phyloP scores from a whole-genome alignment of 2,113 vertebrate genomes.

The Atractosteus spatula region DNA sequence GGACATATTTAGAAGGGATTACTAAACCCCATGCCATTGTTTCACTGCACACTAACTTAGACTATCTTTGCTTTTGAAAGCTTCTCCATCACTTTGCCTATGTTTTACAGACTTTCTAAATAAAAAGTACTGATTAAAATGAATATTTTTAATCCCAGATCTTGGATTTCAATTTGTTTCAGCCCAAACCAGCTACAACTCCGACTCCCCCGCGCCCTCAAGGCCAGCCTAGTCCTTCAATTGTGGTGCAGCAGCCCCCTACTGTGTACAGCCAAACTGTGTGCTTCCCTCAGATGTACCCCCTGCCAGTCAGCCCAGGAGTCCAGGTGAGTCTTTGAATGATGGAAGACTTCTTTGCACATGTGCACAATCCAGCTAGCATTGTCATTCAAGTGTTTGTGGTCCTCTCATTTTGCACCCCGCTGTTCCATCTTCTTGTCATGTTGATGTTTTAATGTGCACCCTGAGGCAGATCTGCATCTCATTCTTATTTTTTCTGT shows the following conservation, averaged over 20 bases:
- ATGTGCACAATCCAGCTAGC: no score
- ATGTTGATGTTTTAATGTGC: neutral
- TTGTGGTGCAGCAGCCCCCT: constrained; percentile 90
- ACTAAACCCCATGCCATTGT: no score
- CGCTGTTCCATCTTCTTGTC: neutral
- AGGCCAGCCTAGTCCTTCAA: constrained; percentile 94
- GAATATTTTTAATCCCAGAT: no score
- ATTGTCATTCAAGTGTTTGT: neutral
- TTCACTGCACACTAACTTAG: no score
- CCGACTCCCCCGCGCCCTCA: constrained; percentile 92
- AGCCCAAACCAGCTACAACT: constrained; percentile 97
- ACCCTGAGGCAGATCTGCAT: no score
- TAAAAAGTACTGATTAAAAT: no score
- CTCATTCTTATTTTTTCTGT: no score
- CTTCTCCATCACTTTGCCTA: no score
- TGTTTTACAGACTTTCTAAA: no score
- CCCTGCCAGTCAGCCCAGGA: constrained; percentile 93
- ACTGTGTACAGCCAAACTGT: constrained; percentile 89
- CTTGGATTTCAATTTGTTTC: neutral
- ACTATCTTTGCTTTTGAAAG: no score
- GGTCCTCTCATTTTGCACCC: neutral
- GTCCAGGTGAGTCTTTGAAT: constrained; percentile 79
- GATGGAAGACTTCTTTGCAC: no score
- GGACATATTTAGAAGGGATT: no score
- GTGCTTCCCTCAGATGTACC: constrained; percentile 98